These are phyloP conservation scores for Poeciliopsis occidentalis DNA, from an alignment of 2,113 vertebrate genomes.

Conservation along the genomic window DNA sequence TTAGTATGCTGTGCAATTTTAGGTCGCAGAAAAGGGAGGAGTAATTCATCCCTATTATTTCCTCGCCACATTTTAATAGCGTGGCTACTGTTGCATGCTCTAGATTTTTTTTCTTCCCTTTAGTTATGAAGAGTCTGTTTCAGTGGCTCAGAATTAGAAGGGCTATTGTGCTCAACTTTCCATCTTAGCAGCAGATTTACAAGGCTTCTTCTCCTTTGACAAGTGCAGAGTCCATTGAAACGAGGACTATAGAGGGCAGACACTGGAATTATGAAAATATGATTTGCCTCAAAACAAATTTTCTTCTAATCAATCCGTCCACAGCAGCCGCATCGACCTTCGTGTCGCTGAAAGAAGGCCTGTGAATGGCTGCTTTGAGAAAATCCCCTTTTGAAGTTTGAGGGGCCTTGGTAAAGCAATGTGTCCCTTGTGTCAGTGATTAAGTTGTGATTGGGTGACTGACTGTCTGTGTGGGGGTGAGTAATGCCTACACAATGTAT, in stretches of 20 bases:
- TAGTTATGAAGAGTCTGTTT: not conserved
- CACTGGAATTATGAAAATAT: conserved; percentile 59
- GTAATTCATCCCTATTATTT: conserved; percentile 61
- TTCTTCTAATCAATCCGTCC: conserved; percentile 46
- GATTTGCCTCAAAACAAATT: conserved; percentile 46
- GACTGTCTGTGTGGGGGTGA: conserved; percentile 31
- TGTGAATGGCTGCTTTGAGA: conserved; percentile 70
- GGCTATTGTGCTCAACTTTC: conserved; percentile 46
- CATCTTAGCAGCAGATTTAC: conserved; percentile 58
- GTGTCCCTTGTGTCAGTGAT: conserved; percentile 58
- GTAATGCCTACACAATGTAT: conserved; percentile 60
- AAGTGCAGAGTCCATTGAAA: conserved; percentile 35
- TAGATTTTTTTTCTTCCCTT: conserved; percentile 7
- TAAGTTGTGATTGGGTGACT: conserved; percentile 54
- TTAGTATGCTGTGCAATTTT: conserved; percentile 56
- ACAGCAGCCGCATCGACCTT: conserved; percentile 30
- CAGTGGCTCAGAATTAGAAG: conserved; percentile 38
- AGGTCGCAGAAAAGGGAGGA: conserved; percentile 51
- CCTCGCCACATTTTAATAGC: conserved; percentile 55
- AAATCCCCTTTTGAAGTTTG: conserved; percentile 56
- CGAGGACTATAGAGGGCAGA: conserved; percentile 35
- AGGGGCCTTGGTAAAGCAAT: conserved; percentile 49
- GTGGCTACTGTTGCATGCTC: conserved; percentile 50
- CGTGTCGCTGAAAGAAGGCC: conserved; percentile 27
- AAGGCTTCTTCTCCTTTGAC: conserved; percentile 38